Base-by-base conservation (phyloP, 2,113 vertebrate species). In the Dendropsophus ebraccatus region DNA sequence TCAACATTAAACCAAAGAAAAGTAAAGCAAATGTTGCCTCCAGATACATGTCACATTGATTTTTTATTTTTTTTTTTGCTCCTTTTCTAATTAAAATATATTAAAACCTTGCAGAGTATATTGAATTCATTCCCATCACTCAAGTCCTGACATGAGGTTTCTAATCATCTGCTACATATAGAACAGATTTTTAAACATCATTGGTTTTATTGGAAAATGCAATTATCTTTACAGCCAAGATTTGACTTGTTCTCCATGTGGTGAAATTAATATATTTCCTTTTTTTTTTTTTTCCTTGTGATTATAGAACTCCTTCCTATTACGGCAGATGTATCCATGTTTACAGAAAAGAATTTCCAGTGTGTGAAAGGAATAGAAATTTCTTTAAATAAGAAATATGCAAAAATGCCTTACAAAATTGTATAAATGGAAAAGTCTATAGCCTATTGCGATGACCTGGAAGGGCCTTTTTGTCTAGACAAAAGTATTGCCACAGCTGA, bases 21-120 rank as follows among this genome's bases (percentile, higher is more conserved):
- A 52, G 47, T 69, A 85, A 79, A 28, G 58, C 84, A 79, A 79
- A 78, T 85, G 75, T 69, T 79, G 60, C 58, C 60, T 85, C 67
- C 13, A 85, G 50, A 70, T 54, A 70, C 41, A 41, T 70, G n/a
- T 79, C 75, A 79, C 74, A 70, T 74, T 47, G 52, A 41, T 8
- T 41, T 41, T 30, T 30, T 30, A 74, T 74, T 8, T 41, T 41
- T 30, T 30, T 30, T 83, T 74, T 74, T n/a, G 28, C 14, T 76
- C 41, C 25, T 54, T 35, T 75, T 23, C 37, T 45, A 23, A 16
- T 84, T 76, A 62, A 76, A 62, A 73, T 74, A 58, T 82, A 82
- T 47, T 49, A 47, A 60, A 84, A 75, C 35, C 32, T 60, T 28
- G n/a, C 67, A 25, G 7, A 74, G 50, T 58, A 47, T 60, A 84